Base-by-base conservation (phyloP, 2,797 vertebrate species). In the Sebastes reedi region DNA sequence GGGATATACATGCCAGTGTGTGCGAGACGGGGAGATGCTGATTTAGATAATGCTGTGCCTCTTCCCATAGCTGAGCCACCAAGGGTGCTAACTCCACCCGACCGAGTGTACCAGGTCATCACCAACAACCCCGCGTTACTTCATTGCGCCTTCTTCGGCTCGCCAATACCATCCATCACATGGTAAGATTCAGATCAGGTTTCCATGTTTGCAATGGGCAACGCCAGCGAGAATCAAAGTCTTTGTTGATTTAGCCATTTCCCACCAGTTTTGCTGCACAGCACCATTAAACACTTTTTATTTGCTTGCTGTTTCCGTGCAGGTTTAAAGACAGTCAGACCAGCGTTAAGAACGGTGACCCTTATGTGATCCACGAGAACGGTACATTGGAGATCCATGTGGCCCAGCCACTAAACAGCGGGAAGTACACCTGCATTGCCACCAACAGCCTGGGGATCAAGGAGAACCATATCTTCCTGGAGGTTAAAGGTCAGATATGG, bases 311-410 rank as follows among this genome's bases (percentile, higher is more conserved):
- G 4, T 65, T 65, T 61, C 54, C 25, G 0, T 71, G 14, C 64
- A 99, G 98, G 98, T 99, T 98, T 92, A 99, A 97, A 92, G 97
- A 97, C 82, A 91, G 94, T 72, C 96, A 97, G 92, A 96, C 94
- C 67, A 97, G 95, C 83, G 92, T 98, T 78, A 94, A 96, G 75
- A 95, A 85, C 42, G 95, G 92, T n/a, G 97, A 96, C 86, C 91
- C 91, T 2, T 98, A 97, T 3, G n/a, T 97, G 88, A 96, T 98
- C 85, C 96, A 98, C 84, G 93, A 96, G 58, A 99, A 99, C 0
- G 98, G 98, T n/a, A 97, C 97, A 4, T 89, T 99, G 92, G 97
- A 99, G 94, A 97, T 99, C 80, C 94, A 94, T 0, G 95, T 97
- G 84, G 97, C 98, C 54, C 97, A 98, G 68, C 95, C 95, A 14